Percentiles rank a stretch among this genome's conserved stretches.
These are phyloP conservation scores for Capromys pilorides DNA, from an alignment of 2,797 vertebrate genomes.

Conservation along the genomic window DNA sequence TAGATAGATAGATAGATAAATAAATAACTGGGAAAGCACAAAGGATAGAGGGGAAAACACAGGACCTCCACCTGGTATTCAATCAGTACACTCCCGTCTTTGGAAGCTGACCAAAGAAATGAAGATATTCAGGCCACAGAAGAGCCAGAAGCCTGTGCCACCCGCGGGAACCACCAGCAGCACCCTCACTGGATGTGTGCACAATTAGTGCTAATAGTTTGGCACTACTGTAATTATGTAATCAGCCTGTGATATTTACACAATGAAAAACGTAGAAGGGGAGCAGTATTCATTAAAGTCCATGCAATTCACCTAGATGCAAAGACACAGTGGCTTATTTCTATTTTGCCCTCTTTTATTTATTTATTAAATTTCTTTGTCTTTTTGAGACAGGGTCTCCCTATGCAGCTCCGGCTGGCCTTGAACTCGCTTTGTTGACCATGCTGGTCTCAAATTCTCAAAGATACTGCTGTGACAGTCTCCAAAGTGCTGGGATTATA, in stretches of 20 bases:
- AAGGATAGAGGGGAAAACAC: neutral
- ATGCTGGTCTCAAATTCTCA: no score
- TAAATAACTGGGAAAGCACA: neutral
- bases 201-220: conserved; percentile 8
- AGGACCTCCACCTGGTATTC: neutral
- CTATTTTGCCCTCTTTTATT: neutral
- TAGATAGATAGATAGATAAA: no score
- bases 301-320: neutral
- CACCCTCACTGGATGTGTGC: neutral
- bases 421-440: no score
- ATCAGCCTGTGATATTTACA: neutral
- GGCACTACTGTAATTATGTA: neutral
- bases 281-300: neutral
- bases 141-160: neutral
- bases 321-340: neutral
- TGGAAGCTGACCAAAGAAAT: neutral
- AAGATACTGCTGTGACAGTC: no score
- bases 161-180: neutral
- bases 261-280: neutral
- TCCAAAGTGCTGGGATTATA: no score
- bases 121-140: neutral
- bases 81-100: neutral
- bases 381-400: no score
- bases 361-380: no score
- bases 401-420: no score